Percentiles rank a stretch among this genome's conserved stretches.
phyloP scores from a whole-genome alignment of 2,113 vertebrate genomes.

The Tiliqua scincoides region DNA sequence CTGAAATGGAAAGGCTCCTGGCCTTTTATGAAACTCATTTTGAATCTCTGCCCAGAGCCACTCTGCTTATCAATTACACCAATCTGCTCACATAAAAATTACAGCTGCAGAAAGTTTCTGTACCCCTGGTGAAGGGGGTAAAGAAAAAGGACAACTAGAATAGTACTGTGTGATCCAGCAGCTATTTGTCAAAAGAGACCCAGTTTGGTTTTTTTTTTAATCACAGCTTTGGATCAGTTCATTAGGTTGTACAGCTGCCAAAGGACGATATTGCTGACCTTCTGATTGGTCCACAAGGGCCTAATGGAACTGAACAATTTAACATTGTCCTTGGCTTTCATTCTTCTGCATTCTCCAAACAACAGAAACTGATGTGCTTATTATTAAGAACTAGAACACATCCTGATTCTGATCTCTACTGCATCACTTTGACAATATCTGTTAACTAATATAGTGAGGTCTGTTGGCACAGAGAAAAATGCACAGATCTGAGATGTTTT shows the following conservation, averaged over 20 bases:
- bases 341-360: conserved; percentile 1
- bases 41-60: conserved; percentile 23
- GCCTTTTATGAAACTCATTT: conserved; percentile 41
- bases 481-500: background rate
- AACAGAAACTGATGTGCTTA: conserved; percentile 24
- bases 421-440: conserved; percentile 11
- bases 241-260: conserved; percentile 51
- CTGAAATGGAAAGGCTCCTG: conserved; percentile 45
- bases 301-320: conserved; percentile 5
- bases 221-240: conserved; percentile 49
- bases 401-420: background rate
- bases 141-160: background rate
- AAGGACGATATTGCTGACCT: conserved; percentile 41
- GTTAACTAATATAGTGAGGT: background rate
- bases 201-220: conserved; percentile 54
- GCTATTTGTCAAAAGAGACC: background rate
- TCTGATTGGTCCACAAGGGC: conserved; percentile 38
- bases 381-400: conserved; percentile 5
- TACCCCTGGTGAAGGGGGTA: background rate
- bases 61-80: conserved; percentile 24
- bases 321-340: conserved; percentile 18
- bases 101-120: conserved; percentile 3
- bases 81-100: conserved; percentile 39
- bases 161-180: background rate
- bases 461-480: background rate